Evolutionary conservation across 2,888 invertebrate genomes (phyloP).

Genomic region (Troglohyphantes excavatus): DNA sequence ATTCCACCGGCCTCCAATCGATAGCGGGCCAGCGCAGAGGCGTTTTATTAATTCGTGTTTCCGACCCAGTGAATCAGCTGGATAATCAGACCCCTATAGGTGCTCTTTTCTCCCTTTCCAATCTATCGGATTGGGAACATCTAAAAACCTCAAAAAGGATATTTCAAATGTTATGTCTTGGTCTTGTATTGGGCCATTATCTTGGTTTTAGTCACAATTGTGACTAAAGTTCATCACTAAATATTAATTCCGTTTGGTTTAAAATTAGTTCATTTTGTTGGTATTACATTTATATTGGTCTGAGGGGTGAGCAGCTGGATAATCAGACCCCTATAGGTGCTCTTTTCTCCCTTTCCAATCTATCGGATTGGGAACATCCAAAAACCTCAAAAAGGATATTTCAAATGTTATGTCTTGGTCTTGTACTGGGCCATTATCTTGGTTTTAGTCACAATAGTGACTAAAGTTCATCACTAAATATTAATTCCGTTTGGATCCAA

Average conservation of each 20-base stretch:
- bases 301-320: too few species aligned
- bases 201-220: too few species aligned
- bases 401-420: neutral
- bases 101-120: neutral
- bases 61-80: conserved; percentile 38
- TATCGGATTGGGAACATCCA: neutral
- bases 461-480: too few species aligned
- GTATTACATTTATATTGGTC: too few species aligned
- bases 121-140: neutral
- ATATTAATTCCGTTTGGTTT: too few species aligned
- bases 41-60: conserved; percentile 54
- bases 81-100: conserved; percentile 12
- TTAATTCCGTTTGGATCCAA: too few species aligned
- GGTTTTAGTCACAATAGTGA: too few species aligned
- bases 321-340: conserved; percentile 2
- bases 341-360: neutral
- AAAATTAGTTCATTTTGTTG: too few species aligned
- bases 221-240: too few species aligned
- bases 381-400: neutral
- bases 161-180: neutral
- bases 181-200: too few species aligned
- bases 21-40: conserved; percentile 18
- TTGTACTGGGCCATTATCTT: too few species aligned
- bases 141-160: neutral
- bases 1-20: conserved; percentile 1